Conservation (phyloP, 2,888 invertebrate genomes). For the Melipona beecheii region DNA sequence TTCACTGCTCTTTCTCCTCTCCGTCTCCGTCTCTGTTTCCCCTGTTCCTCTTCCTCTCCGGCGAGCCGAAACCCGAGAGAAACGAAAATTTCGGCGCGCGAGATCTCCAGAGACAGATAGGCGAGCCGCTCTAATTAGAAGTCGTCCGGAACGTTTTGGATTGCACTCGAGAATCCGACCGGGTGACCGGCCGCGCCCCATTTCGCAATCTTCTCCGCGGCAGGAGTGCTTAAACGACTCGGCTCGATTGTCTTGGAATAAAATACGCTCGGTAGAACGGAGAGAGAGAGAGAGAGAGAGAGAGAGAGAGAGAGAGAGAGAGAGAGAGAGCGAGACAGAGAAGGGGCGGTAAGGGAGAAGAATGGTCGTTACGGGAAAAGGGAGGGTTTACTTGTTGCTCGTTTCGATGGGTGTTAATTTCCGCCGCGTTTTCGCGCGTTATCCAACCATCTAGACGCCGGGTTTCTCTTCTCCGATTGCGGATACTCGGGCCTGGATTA, state of each 20-base stretch:
- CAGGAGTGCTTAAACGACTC: conserved; percentile 35
- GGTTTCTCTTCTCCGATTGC: not conserved
- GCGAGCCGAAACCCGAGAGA: not conserved
- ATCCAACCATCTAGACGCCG: not conserved
- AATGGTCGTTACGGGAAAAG: not conserved
- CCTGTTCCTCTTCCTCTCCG: not conserved
- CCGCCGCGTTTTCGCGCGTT: conserved; percentile 1
- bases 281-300: no score
- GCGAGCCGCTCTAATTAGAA: conserved; percentile 65
- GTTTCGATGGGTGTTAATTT: conserved; percentile 45
- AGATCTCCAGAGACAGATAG: conserved; percentile 49
- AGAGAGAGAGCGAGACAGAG: not conserved
- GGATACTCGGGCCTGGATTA: not conserved
- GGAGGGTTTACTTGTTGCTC: conserved; percentile 48
- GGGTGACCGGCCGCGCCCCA: conserved; percentile 39
- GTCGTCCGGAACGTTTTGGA: conserved; percentile 52
- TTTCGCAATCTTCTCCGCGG: conserved; percentile 43
- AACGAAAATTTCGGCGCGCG: conserved; percentile 53
- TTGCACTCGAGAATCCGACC: conserved; percentile 48
- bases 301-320: not conserved
- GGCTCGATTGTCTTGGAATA: conserved; percentile 47
- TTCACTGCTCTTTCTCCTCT: conserved; percentile 71
- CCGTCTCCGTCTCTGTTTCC: not conserved
- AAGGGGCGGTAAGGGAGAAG: not conserved
- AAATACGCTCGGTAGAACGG: conserved; percentile 10